Evolutionary conservation across 1,140 invertebrate genomes (phyloP).

Genomic region (Drosophila bocqueti): DNA sequence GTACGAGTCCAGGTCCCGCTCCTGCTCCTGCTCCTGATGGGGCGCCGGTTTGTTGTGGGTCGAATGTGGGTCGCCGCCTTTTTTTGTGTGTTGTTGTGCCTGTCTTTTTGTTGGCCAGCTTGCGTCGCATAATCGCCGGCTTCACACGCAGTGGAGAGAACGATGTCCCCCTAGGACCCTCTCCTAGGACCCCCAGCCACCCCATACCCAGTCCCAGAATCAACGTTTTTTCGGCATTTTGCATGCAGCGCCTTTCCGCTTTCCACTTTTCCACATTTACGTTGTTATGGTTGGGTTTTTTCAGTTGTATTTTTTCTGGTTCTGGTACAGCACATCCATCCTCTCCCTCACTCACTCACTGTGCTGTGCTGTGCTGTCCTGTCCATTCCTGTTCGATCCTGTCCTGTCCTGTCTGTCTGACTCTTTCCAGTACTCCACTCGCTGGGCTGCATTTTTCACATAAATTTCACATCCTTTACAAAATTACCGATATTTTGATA

Average conservation of each 20-base stretch:
- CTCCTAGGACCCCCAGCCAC: not conserved
- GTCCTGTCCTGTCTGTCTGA: conserved; percentile 60
- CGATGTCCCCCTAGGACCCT: not conserved
- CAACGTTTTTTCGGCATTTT: conserved; percentile 62
- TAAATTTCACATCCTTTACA: conserved; percentile 74
- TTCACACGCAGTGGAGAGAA: conserved; percentile 61
- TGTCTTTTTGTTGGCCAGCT: conserved; percentile 68
- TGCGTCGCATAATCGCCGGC: conserved; percentile 75
- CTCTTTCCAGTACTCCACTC: conserved; percentile 47
- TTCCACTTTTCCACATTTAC: conserved; percentile 2
- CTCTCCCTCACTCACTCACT: not conserved
- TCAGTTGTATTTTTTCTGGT: conserved; percentile 17
- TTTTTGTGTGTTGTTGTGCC: conserved; percentile 40
- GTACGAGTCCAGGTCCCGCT: not conserved
- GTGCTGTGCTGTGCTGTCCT: not conserved
- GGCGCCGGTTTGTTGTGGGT: conserved; percentile 62
- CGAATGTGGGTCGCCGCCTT: conserved; percentile 76
- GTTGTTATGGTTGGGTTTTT: conserved; percentile 24
- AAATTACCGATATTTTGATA: conserved; percentile 71
- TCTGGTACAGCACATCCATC: not conserved
- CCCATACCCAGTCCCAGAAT: not conserved
- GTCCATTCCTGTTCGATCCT: not conserved
- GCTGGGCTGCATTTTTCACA: conserved; percentile 50
- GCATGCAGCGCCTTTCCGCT: conserved; percentile 26
- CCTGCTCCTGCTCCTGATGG: not conserved